Evolutionary conservation across 1,140 invertebrate genomes (phyloP).

Genomic region (Oncopeltus fasciatus): DNA sequence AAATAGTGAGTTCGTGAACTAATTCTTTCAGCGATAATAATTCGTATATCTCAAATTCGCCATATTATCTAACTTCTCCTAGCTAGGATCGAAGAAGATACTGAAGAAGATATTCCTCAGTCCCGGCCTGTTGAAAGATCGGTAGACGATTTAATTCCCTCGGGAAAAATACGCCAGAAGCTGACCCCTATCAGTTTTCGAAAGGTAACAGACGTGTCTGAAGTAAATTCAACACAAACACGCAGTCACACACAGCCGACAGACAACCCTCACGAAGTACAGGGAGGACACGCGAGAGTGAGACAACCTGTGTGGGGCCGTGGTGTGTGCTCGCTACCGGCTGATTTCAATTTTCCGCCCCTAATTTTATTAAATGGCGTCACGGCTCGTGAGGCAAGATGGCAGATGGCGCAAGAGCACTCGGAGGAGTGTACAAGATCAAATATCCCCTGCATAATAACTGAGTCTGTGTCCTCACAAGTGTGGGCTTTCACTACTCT

Average conservation of each 20-base stretch:
- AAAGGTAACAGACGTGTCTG: not conserved
- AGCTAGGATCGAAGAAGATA: too few species aligned
- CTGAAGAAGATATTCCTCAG: too few species aligned
- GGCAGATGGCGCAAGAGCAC: not conserved
- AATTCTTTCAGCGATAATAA: too few species aligned
- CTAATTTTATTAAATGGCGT: not conserved
- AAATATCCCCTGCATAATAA: too few species aligned
- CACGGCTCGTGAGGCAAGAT: not conserved
- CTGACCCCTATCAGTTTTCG: not conserved
- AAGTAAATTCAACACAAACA: not conserved
- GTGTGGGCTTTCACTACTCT: not conserved
- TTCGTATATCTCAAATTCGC: too few species aligned
- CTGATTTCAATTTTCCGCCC: not conserved
- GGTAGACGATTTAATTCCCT: too few species aligned
- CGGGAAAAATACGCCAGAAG: not conserved
- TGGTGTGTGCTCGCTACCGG: not conserved
- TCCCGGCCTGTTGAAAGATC: too few species aligned
- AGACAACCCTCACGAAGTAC: too few species aligned
- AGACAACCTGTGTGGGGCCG: not conserved
- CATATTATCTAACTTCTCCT: too few species aligned
- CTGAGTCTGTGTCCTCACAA: not conserved
- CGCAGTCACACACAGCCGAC: too few species aligned
- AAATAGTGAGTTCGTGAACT: too few species aligned
- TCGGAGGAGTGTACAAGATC: too few species aligned
- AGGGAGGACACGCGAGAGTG: not conserved